Percentiles rank a stretch among this genome's conserved stretches.
Conservation (phyloP, 2,888 invertebrate species). For the Morpho helenor region DNA sequence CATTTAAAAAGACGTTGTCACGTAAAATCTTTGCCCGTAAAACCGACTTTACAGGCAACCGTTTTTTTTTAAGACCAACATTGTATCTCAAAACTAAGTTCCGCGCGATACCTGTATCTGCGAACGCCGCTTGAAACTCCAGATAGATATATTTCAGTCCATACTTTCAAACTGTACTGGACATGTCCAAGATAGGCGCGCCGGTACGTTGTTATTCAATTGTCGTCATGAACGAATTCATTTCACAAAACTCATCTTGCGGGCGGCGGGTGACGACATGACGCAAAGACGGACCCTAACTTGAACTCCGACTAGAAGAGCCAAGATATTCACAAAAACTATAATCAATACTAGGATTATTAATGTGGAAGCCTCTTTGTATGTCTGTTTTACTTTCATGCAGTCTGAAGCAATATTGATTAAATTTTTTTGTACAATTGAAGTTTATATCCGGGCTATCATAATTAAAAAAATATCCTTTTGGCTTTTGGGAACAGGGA, state of each 20-base stretch:
- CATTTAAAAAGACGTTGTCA: no score
- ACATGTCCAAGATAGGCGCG: slow-evolving; percentile 43
- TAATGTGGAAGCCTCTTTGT: no score
- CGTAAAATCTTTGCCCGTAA: no score
- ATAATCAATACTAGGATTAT: no score
- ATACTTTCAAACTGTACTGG: slow-evolving; percentile 33
- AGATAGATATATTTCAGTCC: slow-evolving; percentile 20
- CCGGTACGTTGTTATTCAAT: slow-evolving; percentile 46
- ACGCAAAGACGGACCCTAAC: slow-evolving; percentile 36
- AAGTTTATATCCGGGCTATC: no score
- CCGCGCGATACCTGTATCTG: no score
- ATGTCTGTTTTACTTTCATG: no score
- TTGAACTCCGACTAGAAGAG: slow-evolving; percentile 41
- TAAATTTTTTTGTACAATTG: no score
- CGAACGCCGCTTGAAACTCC: neutral
- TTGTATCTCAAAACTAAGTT: neutral
- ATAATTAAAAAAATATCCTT: no score
- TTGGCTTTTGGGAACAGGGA: no score
- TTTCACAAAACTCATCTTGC: slow-evolving; percentile 75
- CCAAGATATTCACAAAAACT: neutral
- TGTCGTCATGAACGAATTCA: slow-evolving; percentile 69
- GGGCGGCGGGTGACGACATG: slow-evolving; percentile 53
- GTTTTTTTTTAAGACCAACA: neutral
- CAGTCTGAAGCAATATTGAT: no score
- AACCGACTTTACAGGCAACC: no score